Conservation (phyloP, 2,113 vertebrate species). For the Cnemophilus loriae region DNA sequence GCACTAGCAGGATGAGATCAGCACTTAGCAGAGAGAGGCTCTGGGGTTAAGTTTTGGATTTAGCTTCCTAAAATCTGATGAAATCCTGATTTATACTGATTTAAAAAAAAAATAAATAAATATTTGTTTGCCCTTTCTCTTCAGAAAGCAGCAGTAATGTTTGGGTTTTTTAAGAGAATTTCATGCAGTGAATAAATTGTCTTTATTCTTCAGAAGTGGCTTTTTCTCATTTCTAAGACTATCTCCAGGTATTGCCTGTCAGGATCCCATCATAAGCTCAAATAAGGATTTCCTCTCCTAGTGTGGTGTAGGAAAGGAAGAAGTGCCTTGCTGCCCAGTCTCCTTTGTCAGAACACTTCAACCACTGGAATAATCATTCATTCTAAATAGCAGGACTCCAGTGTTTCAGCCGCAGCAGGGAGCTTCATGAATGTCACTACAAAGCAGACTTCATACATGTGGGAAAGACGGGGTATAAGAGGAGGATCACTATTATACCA, state of each 20-base stretch:
- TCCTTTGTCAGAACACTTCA: conserved; percentile 54
- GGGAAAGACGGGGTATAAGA: conserved; percentile 34
- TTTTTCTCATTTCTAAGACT: neutral
- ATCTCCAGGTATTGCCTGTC: neutral
- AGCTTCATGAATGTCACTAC: conserved; percentile 62
- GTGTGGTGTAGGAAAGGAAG: neutral
- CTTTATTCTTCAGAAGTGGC: neutral
- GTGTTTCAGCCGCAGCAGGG: conserved; percentile 37
- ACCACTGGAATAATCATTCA: conserved; percentile 37
- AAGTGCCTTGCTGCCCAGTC: neutral
- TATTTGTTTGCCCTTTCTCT: neutral
- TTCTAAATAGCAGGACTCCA: conserved; percentile 45
- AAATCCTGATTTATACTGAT: neutral
- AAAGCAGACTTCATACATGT: conserved; percentile 41
- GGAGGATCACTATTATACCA: conserved; percentile 38
- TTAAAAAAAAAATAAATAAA: too few species aligned
- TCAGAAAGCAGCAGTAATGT: neutral
- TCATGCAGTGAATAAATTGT: neutral
- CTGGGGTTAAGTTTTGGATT: neutral
- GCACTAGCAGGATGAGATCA: neutral
- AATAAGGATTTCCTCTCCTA: conserved; percentile 2
- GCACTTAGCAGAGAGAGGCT: neutral
- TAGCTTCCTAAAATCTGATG: neutral
- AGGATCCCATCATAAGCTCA: neutral
- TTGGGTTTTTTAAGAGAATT: neutral